These are phyloP conservation scores for Achroia grisella DNA, from an alignment of 1,140 invertebrate genomes.

Conservation along the genomic window DNA sequence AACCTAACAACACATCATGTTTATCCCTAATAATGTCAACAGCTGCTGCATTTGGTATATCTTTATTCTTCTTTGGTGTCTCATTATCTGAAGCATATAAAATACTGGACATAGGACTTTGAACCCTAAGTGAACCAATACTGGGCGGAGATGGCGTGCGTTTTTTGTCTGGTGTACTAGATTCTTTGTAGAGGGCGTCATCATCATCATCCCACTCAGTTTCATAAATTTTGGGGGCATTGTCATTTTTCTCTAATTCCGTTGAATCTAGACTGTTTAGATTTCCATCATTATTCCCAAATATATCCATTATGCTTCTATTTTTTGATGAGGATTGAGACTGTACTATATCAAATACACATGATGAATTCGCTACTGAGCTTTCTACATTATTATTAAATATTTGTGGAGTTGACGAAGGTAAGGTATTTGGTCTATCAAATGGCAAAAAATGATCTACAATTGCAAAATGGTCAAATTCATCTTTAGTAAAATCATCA, in stretches of 20 bases:
- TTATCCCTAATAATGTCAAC: constrained; percentile 35
- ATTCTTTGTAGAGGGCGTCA: constrained; percentile 63
- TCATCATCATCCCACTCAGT: constrained; percentile 64
- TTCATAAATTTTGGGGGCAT: constrained; percentile 40
- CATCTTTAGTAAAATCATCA: constrained; percentile 30
- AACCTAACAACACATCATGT: constrained; percentile 34
- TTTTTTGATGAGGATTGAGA: constrained; percentile 43
- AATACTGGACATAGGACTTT: constrained; percentile 37
- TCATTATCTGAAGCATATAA: constrained; percentile 28
- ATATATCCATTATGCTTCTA: constrained; percentile 62
- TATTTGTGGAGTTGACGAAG: constrained; percentile 2
- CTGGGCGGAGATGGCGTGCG: constrained; percentile 24
- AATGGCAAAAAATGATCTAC: constrained; percentile 31
- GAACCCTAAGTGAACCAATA: constrained; percentile 7
- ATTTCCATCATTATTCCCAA: constrained; percentile 29
- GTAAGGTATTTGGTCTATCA: constrained; percentile 19
- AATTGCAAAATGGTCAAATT: constrained; percentile 25
- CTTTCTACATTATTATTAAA: constrained; percentile 8
- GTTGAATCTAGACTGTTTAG: constrained; percentile 29
- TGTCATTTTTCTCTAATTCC: constrained; percentile 36
- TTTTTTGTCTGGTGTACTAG: constrained; percentile 19
- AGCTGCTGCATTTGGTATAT: constrained; percentile 13
- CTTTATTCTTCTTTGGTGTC: constrained; percentile 6
- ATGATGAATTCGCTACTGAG: constrained; percentile 25
- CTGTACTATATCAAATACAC: constrained; percentile 55